Conservation (phyloP, 2,113 vertebrate species). For the Anser cygnoides region DNA sequence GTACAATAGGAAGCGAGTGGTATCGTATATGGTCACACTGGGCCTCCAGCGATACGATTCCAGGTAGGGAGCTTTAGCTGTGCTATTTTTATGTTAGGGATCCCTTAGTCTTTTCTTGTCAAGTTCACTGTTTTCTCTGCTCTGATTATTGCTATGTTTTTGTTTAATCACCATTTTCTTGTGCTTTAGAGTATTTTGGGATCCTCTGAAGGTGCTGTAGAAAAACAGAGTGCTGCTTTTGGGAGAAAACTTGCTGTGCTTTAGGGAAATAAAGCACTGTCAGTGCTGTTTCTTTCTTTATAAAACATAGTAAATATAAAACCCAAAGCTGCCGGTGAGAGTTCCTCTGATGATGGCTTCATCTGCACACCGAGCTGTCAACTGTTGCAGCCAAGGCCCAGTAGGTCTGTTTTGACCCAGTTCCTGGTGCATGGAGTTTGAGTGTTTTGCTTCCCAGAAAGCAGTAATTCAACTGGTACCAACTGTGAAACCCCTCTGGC, state of each 20-base stretch:
- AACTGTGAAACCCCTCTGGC: not conserved
- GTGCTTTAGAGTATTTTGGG: accelerated
- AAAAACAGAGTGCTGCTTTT: not conserved
- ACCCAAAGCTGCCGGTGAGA: not conserved
- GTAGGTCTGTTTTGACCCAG: not conserved
- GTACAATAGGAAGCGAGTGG: constrained; percentile 85
- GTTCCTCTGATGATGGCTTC: not conserved
- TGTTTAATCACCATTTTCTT: not conserved
- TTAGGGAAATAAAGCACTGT: not conserved
- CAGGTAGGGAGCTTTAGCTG: constrained; percentile 73
- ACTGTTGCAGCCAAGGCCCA: not conserved
- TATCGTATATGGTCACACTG: constrained; percentile 90
- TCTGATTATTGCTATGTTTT: accelerated
- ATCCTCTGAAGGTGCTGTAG: accelerated
- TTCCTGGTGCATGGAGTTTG: not conserved
- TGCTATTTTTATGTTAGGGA: not conserved
- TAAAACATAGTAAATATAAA: no score
- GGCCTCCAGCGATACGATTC: constrained; percentile 88
- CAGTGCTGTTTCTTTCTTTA: not conserved
- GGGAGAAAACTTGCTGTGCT: not conserved
- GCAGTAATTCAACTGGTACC: not conserved
- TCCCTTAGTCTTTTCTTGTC: not conserved
- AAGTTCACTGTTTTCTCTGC: accelerated
- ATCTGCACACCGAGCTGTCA: not conserved
- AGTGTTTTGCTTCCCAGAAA: not conserved